Conservation (phyloP, 1,140 invertebrate species). For the Linepithema humile region DNA sequence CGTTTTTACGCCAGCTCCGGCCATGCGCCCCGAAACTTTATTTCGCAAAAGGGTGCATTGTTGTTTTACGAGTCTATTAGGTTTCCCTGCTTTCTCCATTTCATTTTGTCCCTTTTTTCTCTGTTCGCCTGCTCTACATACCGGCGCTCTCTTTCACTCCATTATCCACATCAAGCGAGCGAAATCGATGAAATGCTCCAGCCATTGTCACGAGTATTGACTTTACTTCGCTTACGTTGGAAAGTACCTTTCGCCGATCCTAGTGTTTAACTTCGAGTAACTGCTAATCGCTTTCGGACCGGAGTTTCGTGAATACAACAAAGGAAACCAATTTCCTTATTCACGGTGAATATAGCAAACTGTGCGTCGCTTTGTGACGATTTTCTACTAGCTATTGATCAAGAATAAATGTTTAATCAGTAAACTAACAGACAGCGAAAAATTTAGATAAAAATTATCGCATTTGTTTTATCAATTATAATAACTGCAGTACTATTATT, state of each 20-base stretch:
- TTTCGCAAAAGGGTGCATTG: not conserved
- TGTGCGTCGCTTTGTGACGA: not conserved
- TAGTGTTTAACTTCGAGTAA: conserved; percentile 49
- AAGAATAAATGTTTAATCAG: not conserved
- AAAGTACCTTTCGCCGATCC: conserved; percentile 48
- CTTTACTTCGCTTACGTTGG: conserved; percentile 44
- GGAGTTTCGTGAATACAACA: conserved; percentile 36
- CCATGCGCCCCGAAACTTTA: not conserved
- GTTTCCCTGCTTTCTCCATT: not conserved
- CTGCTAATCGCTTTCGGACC: conserved; percentile 49
- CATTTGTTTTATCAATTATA: not conserved
- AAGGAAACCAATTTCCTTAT: conserved; percentile 51
- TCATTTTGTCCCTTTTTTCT: not conserved
- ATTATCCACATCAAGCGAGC: conserved; percentile 11
- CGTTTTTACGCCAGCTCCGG: conserved; percentile 28
- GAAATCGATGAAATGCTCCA: conserved; percentile 43
- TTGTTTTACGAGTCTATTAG: not conserved
- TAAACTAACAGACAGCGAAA: not conserved
- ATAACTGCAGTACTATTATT: not conserved
- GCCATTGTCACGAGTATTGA: conserved; percentile 43
- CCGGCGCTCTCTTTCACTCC: conserved; percentile 7
- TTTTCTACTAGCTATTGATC: not conserved
- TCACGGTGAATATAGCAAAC: not conserved
- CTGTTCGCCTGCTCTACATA: not conserved
- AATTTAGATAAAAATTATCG: not conserved